A percentile compares a stretch with the other conserved stretches of the same genome.
These are phyloP conservation scores for Petrocephalus microphthalmus DNA, from an alignment of 2,113 vertebrate genomes.

Conservation along the genomic window DNA sequence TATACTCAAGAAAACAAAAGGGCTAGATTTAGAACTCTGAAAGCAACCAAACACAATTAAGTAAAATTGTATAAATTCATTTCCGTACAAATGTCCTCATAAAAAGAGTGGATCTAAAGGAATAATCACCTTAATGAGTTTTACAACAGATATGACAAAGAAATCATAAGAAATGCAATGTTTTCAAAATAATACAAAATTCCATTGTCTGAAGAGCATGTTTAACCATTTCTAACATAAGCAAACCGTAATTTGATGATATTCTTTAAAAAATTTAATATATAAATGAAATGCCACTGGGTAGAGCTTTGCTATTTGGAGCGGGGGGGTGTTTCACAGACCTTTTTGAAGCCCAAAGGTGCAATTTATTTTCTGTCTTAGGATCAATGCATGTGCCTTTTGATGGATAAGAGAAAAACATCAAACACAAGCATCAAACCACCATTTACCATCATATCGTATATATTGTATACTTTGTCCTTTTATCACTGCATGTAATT, in stretches of 20 bases:
- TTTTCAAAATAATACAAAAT: neutral
- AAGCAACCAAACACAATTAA: neutral
- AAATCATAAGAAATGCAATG: neutral
- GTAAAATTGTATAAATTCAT: constrained; percentile 13
- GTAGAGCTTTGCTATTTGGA: neutral
- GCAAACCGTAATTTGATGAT: neutral
- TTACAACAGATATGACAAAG: neutral
- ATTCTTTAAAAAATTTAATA: constrained; percentile 1
- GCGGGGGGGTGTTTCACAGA: constrained; percentile 24
- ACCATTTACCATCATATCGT: neutral
- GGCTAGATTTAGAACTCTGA: constrained; percentile 35
- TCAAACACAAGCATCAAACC: neutral
- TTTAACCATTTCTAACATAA: neutral
- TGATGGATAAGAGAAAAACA: neutral
- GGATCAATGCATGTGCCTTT: neutral
- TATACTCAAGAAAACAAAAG: constrained; percentile 30
- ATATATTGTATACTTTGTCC: neutral
- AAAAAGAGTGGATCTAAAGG: neutral
- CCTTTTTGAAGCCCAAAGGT: constrained; percentile 29
- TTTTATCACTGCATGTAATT: neutral
- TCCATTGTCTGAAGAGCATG: neutral
- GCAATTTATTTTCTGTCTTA: neutral
- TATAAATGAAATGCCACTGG: neutral
- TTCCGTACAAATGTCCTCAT: constrained; percentile 5
- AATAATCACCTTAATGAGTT: neutral